Evolutionary conservation across 2,888 invertebrate species (phyloP).

Genomic region (Nomada fabriciana): DNA sequence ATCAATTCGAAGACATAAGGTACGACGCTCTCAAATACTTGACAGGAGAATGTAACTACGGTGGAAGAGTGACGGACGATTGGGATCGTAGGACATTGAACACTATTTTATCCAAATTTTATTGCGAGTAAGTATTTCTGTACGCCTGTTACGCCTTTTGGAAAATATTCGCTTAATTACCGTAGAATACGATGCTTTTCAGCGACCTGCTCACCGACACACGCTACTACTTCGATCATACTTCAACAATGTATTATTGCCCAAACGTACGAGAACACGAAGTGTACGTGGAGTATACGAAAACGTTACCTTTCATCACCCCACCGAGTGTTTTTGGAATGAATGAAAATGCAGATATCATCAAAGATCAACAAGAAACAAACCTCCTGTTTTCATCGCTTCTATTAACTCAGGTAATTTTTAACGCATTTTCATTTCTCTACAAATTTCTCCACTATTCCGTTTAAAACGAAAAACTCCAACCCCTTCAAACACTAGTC

Average conservation of each 20-base stretch:
- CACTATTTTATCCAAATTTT: conserved; percentile 93
- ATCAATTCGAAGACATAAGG: conserved; percentile 93
- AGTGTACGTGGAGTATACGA: conserved; percentile 89
- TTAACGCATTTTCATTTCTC: neutral
- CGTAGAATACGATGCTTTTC: neutral
- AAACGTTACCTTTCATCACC: conserved; percentile 90
- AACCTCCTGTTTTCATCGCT: conserved; percentile 90
- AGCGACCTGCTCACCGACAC: conserved; percentile 74
- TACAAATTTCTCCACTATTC: too few species aligned
- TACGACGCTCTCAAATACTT: conserved; percentile 95
- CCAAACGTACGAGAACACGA: conserved; percentile 91
- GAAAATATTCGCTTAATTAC: neutral
- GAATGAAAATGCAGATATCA: conserved; percentile 96
- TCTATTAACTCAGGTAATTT: conserved; percentile 90
- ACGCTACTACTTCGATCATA: conserved; percentile 76
- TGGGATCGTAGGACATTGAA: conserved; percentile 96
- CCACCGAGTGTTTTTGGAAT: conserved; percentile 96
- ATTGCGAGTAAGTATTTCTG: conserved; percentile 86
- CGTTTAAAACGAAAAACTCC: too few species aligned
- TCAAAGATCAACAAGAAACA: conserved; percentile 95
- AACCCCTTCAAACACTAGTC: too few species aligned
- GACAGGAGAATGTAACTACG: conserved; percentile 98
- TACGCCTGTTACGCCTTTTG: conserved; percentile 79
- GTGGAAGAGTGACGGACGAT: conserved; percentile 97
- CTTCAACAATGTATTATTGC: conserved; percentile 87